Evolutionary conservation across 1,140 invertebrate species (phyloP), one percentile per base, ranked within the genome.

Genomic region (Lasioglossum albipes): DNA sequence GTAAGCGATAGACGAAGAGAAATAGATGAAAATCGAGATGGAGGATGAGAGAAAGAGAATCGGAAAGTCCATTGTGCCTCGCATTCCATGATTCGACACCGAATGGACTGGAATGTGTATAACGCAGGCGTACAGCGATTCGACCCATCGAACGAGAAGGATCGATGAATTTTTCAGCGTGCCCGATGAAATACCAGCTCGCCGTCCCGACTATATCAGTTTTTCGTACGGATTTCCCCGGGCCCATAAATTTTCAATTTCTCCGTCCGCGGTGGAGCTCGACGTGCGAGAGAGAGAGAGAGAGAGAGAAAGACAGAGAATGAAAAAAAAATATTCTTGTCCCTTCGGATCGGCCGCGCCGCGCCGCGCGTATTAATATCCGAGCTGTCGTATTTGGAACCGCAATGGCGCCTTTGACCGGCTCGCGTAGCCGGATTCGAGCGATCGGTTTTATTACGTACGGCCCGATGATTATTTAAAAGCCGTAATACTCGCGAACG

Each of bases 201-300:
- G n/a, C 20, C 42, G n/a, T 27, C 22, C 42, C 20, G 5, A n/a
- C 41, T n/a, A 45, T 67, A 67, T 22, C 66, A 27, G 42, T 49
- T 68, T 68, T 49, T 49, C 66, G 10, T 68, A 49, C 42, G 42
- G 42, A 68, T 68, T 68, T 27, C 42, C n/a, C n/a, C 20, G n/a
- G 42, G 27, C 42, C 66, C 42, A 68, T 68, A n/a, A 49, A 68
- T 68, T 68, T 68, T 68, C 42, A 68, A 68, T 68, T 27, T n/a
- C 66, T 67, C 66, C 7, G 5, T 68, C 66, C 10, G n/a, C 9
- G n/a, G 41, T 22, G 20, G n/a, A 49, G 45, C 52, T 16, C 49
- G 13, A 52, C 16, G 12, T 2, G 4, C 16, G 13, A 52, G 13
- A 52, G 13, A 52, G 42, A 52, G 18, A 54, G 36, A 36, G 12